Conservation (phyloP, 2,113 vertebrate species). For the Nothocercus nigrocapillus region DNA sequence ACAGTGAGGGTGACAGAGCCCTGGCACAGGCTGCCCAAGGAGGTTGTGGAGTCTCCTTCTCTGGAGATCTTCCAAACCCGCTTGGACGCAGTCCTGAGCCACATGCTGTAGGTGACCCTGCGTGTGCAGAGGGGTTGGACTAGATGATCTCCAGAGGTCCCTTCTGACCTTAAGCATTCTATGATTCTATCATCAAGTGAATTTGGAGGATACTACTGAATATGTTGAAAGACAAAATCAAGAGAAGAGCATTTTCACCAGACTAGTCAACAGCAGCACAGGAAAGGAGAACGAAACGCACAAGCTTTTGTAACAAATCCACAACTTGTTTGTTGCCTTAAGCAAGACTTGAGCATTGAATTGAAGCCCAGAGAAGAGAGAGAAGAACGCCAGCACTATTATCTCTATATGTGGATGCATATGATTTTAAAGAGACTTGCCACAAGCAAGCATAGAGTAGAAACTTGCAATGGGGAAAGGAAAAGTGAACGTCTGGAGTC, state of each 20-base stretch:
- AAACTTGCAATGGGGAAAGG: neutral
- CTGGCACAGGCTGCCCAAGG: no score
- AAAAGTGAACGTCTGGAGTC: constrained; percentile 26
- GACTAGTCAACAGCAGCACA: constrained; percentile 1
- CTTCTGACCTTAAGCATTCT: no score
- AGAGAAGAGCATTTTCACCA: neutral
- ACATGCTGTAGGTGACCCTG: no score
- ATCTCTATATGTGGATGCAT: neutral
- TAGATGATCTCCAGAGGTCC: no score
- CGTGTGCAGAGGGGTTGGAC: no score
- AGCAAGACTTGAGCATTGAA: constrained; percentile 42
- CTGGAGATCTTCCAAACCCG: no score
- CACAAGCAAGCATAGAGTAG: constrained; percentile 17
- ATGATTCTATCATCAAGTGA: neutral
- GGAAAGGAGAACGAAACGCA: neutral
- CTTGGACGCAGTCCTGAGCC: no score
- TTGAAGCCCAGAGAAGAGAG: constrained; percentile 31
- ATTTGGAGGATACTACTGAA: constrained; percentile 31
- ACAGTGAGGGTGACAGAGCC: no score
- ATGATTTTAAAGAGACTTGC: constrained; percentile 27
- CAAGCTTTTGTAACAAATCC: constrained; percentile 6
- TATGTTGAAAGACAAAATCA: constrained; percentile 5
- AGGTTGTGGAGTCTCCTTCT: no score
- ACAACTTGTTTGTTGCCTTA: constrained; percentile 32
- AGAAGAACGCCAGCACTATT: constrained; percentile 16